These are phyloP conservation scores for Arrhamphus sclerolepis DNA, from an alignment of 2,797 vertebrate genomes.

Conservation along the genomic window DNA sequence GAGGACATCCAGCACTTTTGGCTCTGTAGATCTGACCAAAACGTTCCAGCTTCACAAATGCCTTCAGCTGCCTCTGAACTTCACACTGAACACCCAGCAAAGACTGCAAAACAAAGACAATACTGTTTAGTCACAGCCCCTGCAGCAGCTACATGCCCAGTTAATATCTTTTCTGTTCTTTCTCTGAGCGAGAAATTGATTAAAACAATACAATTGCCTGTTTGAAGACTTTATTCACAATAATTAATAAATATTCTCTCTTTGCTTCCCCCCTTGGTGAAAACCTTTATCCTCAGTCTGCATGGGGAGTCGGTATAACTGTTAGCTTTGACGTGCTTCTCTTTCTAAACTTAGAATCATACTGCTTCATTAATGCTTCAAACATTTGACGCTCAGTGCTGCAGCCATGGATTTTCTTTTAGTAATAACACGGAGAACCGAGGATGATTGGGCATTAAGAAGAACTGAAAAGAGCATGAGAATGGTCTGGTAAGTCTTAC, in stretches of 20 bases:
- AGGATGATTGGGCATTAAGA: slow-evolving; percentile 13
- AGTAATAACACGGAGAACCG: slow-evolving; percentile 17
- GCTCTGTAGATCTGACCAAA: slow-evolving; percentile 92
- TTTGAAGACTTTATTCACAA: slow-evolving; percentile 10
- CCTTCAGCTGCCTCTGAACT: slow-evolving; percentile 96
- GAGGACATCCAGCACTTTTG: slow-evolving; percentile 88
- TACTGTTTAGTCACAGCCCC: slow-evolving; percentile 44
- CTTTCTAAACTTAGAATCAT: slow-evolving; percentile 40
- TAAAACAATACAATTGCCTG: slow-evolving; percentile 8
- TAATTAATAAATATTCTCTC: slow-evolving; percentile 21
- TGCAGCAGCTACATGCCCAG: slow-evolving; percentile 18
- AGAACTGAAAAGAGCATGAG: too few species aligned
- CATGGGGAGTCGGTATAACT: slow-evolving; percentile 33
- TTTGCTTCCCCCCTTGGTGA: slow-evolving; percentile 23
- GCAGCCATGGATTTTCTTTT: slow-evolving; percentile 31
- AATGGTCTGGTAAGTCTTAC: too few species aligned
- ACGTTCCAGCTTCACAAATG: slow-evolving; percentile 94
- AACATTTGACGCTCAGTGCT: slow-evolving; percentile 44
- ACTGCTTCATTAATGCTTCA: slow-evolving; percentile 63
- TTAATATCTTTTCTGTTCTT: slow-evolving; percentile 12
- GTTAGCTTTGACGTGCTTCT: slow-evolving; percentile 27
- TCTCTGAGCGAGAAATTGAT: slow-evolving; percentile 22
- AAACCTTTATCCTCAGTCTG: slow-evolving; percentile 47
- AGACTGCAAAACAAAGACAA: slow-evolving; percentile 83
- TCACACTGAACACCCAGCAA: slow-evolving; percentile 96